phyloP scores from a whole-genome alignment of 2,797 vertebrate genomes.

The Nannoperca obscura region DNA sequence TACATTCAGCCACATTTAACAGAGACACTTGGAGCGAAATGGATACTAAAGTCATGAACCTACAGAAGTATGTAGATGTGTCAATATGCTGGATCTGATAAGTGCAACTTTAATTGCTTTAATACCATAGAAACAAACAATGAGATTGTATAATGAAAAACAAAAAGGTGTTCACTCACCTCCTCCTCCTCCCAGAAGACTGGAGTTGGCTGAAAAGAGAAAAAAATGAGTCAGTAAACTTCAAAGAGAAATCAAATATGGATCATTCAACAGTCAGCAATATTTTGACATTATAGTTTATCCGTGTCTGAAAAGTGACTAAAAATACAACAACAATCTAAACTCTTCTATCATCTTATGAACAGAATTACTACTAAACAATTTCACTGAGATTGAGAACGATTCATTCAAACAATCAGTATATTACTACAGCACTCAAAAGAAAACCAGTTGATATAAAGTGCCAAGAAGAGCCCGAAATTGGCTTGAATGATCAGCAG shows the following conservation, averaged over 20 bases:
- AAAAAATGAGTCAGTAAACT: slow-evolving; percentile 58
- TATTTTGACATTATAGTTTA: background rate
- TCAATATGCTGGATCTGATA: slow-evolving; percentile 34
- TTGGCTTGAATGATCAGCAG: slow-evolving; percentile 17
- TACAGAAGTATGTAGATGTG: slow-evolving; percentile 17
- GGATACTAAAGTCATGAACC: slow-evolving; percentile 46
- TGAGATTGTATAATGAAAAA: slow-evolving; percentile 53
- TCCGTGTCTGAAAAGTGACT: too few relatives aligned
- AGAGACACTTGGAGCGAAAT: slow-evolving; percentile 55
- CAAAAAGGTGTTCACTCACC: slow-evolving; percentile 88
- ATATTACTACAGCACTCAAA: slow-evolving; percentile 13
- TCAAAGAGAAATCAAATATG: slow-evolving; percentile 42
- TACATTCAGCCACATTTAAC: slow-evolving; percentile 65
- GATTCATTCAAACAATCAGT: slow-evolving; percentile 9
- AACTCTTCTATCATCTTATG: background rate
- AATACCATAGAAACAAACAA: slow-evolving; percentile 36
- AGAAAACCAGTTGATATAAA: background rate
- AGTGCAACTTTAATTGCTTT: slow-evolving; percentile 53
- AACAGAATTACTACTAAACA: background rate
- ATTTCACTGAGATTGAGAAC: slow-evolving; percentile 7
- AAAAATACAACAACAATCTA: background rate
- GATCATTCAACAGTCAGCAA: slow-evolving; percentile 29
- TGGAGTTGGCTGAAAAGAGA: slow-evolving; percentile 93
- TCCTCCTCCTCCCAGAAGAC: slow-evolving; percentile 98
- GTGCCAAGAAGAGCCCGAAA: slow-evolving; percentile 11